Evolutionary conservation across 2,888 invertebrate genomes (phyloP), one percentile per base, ranked within the genome.

Genomic region (Amiota mariae): DNA sequence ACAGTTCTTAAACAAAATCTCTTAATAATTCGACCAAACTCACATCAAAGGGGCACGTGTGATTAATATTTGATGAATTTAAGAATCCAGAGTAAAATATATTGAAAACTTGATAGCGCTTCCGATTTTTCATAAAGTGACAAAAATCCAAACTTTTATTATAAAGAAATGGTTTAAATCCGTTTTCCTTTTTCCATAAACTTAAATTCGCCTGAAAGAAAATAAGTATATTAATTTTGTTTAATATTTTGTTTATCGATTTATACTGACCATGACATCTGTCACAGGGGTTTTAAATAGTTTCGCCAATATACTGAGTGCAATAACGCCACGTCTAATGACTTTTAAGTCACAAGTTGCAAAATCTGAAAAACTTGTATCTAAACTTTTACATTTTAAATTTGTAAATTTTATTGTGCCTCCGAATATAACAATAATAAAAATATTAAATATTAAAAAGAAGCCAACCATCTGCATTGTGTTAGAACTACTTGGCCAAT

Each of bases 1-100:
- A 24, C 3, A 24, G 2, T 2, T 24, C 1, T 24, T 24, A 24
- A 24, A 24, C 1, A 24, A 24, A 24, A 24, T 24, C 24, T 24
- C 24, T 8, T 63, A 13, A 24, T 63, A 8, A 11, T n/a, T 20
- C 13, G 9, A 12, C 12, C 1, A 4, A 10, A 63, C 63, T 63
- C 46, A 63, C 63, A 63, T 63, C 36, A 36, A 36, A 63, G 13
- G 63, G 63, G 36, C 63, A 63, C 2, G 63, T 63, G n/a, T 63
- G 63, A 63, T 63, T 63, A 0, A 63, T 3, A 63, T 63, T 63
- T 11, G 63, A 63, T 12, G 24, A 20, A 8, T 63, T 63, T 8
- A 1, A 1, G 2, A 36, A 12, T 12, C 0, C 13, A 36, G 12
- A 36, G 0, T 36, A 2, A n/a, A 63, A 46, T 10, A 63, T 36